A percentile compares a stretch with the other conserved stretches of the same genome.
phyloP scores from a whole-genome alignment of 2,888 invertebrate genomes.

The Artemia sinica region DNA sequence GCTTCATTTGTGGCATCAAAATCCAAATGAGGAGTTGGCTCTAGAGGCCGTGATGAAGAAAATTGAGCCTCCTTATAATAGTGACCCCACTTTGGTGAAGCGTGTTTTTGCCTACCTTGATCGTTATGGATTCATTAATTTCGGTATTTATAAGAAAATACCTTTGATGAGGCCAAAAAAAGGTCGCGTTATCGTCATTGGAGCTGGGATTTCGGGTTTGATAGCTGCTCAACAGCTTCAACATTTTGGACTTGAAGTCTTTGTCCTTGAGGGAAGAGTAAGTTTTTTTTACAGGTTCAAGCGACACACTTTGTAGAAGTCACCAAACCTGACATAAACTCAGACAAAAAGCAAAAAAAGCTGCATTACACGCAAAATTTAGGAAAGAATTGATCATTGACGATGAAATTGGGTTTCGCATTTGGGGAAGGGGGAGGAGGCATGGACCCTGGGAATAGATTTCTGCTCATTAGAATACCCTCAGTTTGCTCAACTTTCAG shows the following conservation, averaged over 20 bases:
- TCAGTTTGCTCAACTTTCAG: too few species aligned
- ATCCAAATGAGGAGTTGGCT: conserved; percentile 77
- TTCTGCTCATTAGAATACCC: too few species aligned
- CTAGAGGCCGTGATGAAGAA: conserved; percentile 60
- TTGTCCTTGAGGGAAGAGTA: conserved; percentile 45
- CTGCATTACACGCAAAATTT: too few species aligned
- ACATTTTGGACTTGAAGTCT: conserved; percentile 88
- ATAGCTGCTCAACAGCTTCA: conserved; percentile 85
- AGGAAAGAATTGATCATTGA: too few species aligned
- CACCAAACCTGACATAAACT: too few species aligned
- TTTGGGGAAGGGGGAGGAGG: too few species aligned
- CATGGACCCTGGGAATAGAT: too few species aligned
- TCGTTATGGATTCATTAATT: conserved; percentile 91
- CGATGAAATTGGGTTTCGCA: too few species aligned
- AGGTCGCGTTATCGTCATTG: conserved; percentile 45
- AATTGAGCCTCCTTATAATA: conserved; percentile 75
- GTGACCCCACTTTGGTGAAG: conserved; percentile 62
- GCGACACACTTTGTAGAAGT: too few species aligned
- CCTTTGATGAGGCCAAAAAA: conserved; percentile 34
- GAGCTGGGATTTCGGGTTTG: conserved; percentile 77
- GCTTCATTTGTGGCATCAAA: conserved; percentile 86
- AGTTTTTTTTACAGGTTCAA: conserved; percentile 23
- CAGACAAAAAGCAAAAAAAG: too few species aligned
- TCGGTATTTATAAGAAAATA: conserved; percentile 78
- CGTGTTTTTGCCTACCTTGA: conserved; percentile 80